Conservation (phyloP, 64 coral and sea anemone genomes). For the Montipora efflorescens region DNA sequence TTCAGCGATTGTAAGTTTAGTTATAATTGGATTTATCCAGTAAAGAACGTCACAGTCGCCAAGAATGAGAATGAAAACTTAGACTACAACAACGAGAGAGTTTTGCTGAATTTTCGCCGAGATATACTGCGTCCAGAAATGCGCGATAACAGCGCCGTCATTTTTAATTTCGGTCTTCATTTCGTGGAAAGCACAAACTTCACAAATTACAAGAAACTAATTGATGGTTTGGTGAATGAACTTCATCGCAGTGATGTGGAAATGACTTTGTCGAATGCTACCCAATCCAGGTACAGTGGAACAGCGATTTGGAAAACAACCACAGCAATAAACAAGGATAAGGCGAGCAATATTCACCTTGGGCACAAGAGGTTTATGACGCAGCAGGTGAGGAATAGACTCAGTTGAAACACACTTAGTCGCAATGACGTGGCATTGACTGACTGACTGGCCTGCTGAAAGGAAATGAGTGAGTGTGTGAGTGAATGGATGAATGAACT, state of each 20-base stretch:
- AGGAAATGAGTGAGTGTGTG: neutral
- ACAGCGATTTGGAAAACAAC: conserved; percentile 90
- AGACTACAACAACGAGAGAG: conserved; percentile 73
- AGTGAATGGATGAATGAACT: neutral
- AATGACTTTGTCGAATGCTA: neutral
- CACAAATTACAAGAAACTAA: conserved; percentile 75
- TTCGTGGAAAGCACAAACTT: conserved; percentile 94
- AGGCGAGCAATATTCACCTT: conserved; percentile 76
- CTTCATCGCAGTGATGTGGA: conserved; percentile 52
- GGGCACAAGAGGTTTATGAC: conserved; percentile 85
- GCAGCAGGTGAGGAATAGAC: conserved; percentile 68
- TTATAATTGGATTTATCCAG: conserved; percentile 94
- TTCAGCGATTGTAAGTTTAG: conserved; percentile 76
- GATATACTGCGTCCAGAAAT: conserved; percentile 55
- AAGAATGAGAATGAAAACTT: conserved; percentile 68
- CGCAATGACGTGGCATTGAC: too few relatives aligned
- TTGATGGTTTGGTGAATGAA: conserved; percentile 74
- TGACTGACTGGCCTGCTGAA: neutral
- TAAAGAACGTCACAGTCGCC: conserved; percentile 75
- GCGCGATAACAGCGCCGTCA: conserved; percentile 59
- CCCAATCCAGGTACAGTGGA: conserved; percentile 33
- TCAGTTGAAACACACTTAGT: neutral
- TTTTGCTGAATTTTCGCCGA: conserved; percentile 63
- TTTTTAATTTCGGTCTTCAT: conserved; percentile 92
- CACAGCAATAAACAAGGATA: conserved; percentile 90